Conservation (phyloP, 2,888 invertebrate genomes). For the Coleophora flavipennella region DNA sequence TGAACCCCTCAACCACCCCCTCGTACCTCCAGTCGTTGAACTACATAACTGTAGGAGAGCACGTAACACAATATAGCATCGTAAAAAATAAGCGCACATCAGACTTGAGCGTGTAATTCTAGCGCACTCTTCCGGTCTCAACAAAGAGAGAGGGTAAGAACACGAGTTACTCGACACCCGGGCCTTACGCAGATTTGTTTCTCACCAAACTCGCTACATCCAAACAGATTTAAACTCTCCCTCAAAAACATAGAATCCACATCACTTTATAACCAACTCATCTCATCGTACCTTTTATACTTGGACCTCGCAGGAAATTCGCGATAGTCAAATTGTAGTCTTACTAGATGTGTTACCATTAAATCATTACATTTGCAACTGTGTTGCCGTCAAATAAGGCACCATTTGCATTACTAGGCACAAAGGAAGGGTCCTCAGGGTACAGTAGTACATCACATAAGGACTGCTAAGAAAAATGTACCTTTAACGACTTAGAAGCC, state of each 20-base stretch:
- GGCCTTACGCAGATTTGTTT: slow-evolving; percentile 72
- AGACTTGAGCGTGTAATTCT: slow-evolving; percentile 72
- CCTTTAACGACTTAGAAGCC: slow-evolving; percentile 45
- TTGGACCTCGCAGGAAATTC: slow-evolving; percentile 61
- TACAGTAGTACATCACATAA: slow-evolving; percentile 58
- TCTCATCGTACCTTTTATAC: slow-evolving; percentile 46
- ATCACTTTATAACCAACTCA: slow-evolving; percentile 31
- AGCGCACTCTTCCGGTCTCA: slow-evolving; percentile 72
- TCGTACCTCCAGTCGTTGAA: slow-evolving; percentile 66
- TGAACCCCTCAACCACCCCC: slow-evolving; percentile 54
- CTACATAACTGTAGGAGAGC: slow-evolving; percentile 62
- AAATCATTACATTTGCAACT: slow-evolving; percentile 68
- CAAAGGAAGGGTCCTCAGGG: slow-evolving; percentile 54
- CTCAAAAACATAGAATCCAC: slow-evolving; percentile 33
- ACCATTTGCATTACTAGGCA: slow-evolving; percentile 48
- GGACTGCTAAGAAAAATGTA: slow-evolving; percentile 71
- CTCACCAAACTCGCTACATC: slow-evolving; percentile 31
- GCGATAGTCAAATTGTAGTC: slow-evolving; percentile 73
- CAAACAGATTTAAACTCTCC: slow-evolving; percentile 47
- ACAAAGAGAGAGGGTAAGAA: slow-evolving; percentile 73
- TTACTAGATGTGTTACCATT: slow-evolving; percentile 62
- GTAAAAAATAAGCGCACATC: slow-evolving; percentile 73
- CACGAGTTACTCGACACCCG: slow-evolving; percentile 73
- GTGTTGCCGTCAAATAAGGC: slow-evolving; percentile 58
- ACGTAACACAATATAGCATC: slow-evolving; percentile 66